A percentile compares a stretch with the other conserved stretches of the same genome.
These are phyloP conservation scores for Dendrolimus kikuchii DNA, from an alignment of 1,140 invertebrate species.

Conservation along the genomic window DNA sequence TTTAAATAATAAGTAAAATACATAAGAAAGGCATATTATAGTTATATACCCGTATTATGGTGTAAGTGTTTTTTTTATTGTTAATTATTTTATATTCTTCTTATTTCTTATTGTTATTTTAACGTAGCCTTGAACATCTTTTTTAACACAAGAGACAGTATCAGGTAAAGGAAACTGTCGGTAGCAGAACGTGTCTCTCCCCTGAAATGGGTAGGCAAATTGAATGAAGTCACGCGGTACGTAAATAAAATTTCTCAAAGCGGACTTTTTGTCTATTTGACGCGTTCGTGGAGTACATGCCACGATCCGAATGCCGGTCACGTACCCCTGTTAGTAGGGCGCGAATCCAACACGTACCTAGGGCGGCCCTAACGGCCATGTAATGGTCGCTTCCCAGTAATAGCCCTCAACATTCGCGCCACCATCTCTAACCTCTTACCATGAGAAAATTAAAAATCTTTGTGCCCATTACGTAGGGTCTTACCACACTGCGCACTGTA, in stretches of 20 bases:
- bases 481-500: neutral
- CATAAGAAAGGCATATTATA: too few relatives aligned
- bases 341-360: slow-evolving; percentile 51
- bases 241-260: neutral
- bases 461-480: neutral
- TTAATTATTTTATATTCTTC: too few relatives aligned
- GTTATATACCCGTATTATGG: too few relatives aligned
- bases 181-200: too few relatives aligned
- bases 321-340: slow-evolving; percentile 49
- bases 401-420: slow-evolving; percentile 38
- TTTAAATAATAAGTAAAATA: too few relatives aligned
- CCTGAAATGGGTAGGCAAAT: too few relatives aligned
- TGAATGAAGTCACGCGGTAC: neutral
- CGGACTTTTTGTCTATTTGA: slow-evolving; percentile 4
- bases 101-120: too few relatives aligned
- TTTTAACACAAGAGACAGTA: too few relatives aligned
- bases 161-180: too few relatives aligned
- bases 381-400: slow-evolving; percentile 50
- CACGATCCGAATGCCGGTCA: slow-evolving; percentile 28
- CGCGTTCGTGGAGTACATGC: slow-evolving; percentile 11
- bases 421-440: slow-evolving; percentile 20
- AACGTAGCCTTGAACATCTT: too few relatives aligned
- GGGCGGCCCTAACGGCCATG: slow-evolving; percentile 45
- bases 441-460: slow-evolving; percentile 52
- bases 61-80: too few relatives aligned